Conservation (phyloP, 2,888 invertebrate species). For the Drosophila pegasa region DNA sequence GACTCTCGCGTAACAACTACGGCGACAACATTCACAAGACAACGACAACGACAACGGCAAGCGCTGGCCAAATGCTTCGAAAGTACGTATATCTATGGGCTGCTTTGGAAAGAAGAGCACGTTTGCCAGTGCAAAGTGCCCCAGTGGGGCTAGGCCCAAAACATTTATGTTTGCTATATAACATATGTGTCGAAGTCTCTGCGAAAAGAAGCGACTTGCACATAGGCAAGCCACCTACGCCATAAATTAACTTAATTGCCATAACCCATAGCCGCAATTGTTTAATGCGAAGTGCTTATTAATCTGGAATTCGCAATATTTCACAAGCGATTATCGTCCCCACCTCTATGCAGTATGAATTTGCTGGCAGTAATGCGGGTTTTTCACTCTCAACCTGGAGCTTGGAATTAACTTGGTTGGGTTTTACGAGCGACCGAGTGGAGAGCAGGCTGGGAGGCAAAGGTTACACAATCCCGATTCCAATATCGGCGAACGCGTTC, state of each 20-base stretch:
- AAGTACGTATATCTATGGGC: slow-evolving; percentile 36
- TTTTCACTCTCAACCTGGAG: slow-evolving; percentile 7
- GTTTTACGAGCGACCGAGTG: neutral
- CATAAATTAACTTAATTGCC: slow-evolving; percentile 21
- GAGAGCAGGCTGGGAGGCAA: neutral
- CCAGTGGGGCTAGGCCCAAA: slow-evolving; percentile 21
- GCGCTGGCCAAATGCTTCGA: slow-evolving; percentile 52
- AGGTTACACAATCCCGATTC: slow-evolving; percentile 35
- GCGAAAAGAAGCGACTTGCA: neutral
- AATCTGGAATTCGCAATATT: slow-evolving; percentile 42
- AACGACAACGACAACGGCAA: slow-evolving; percentile 35
- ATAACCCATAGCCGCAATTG: slow-evolving; percentile 41
- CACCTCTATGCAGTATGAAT: slow-evolving; percentile 6
- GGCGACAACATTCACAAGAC: slow-evolving; percentile 55
- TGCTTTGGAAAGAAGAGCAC: slow-evolving; percentile 35
- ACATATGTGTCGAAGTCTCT: neutral
- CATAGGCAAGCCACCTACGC: neutral
- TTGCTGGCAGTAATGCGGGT: slow-evolving; percentile 9
- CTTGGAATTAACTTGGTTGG: slow-evolving; percentile 13
- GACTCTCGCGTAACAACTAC: slow-evolving; percentile 53
- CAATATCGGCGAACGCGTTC: slow-evolving; percentile 23
- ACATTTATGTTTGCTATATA: slow-evolving; percentile 16
- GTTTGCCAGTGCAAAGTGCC: slow-evolving; percentile 32
- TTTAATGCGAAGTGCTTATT: slow-evolving; percentile 39
- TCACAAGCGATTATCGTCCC: slow-evolving; percentile 33